Conservation (phyloP, 2,797 vertebrate species). For the Centropyge bicolor region DNA sequence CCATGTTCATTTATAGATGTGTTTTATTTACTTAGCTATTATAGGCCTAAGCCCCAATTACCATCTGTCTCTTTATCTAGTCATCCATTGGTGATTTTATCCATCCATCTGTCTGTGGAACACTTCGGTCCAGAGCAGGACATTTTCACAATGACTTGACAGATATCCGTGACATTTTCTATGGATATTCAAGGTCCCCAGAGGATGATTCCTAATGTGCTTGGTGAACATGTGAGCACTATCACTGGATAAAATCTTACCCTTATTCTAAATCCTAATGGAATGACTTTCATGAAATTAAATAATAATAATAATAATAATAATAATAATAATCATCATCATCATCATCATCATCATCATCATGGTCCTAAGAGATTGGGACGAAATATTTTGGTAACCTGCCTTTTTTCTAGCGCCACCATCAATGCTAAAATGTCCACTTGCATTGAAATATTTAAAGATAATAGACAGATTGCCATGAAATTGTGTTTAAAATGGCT, state of each 20-base stretch:
- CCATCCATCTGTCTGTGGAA: not conserved
- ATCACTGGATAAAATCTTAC: not conserved
- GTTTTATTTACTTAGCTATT: constrained; percentile 3
- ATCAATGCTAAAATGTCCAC: too few relatives aligned
- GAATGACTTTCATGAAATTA: too few relatives aligned
- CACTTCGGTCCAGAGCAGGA: not conserved
- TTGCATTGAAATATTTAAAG: too few relatives aligned
- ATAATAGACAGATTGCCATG: too few relatives aligned
- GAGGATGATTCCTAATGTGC: not conserved
- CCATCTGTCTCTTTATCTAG: not conserved
- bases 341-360: too few relatives aligned
- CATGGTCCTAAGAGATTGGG: not conserved
- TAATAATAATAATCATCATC: too few relatives aligned
- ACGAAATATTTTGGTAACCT: not conserved
- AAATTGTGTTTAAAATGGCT: too few relatives aligned
- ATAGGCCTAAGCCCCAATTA: not conserved
- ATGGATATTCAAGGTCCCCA: not conserved
- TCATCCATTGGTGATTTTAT: constrained; percentile 1
- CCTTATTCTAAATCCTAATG: not conserved
- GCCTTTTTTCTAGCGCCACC: too few relatives aligned
- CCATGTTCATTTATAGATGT: constrained; percentile 28
- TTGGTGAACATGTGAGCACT: not conserved
- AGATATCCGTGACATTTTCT: not conserved
- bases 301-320: too few relatives aligned
- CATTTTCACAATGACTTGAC: not conserved